These are phyloP conservation scores for Peromyscus maniculatus DNA, from an alignment of 2,113 vertebrate genomes.

Conservation along the genomic window DNA sequence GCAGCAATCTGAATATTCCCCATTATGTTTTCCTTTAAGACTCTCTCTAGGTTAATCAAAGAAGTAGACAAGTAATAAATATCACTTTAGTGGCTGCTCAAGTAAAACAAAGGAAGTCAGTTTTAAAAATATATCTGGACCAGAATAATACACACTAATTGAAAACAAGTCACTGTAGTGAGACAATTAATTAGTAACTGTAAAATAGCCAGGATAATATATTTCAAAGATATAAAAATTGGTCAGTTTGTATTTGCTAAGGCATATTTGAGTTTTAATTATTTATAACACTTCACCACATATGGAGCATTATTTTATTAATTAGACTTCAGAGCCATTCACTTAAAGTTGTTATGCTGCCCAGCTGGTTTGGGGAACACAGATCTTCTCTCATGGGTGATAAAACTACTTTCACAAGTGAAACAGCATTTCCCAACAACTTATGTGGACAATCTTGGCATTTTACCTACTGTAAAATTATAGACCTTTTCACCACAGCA, in stretches of 20 bases:
- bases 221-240: conserved; percentile 77
- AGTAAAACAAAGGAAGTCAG: conserved; percentile 79
- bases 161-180: conserved; percentile 78
- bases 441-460: background rate
- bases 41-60: conserved; percentile 73
- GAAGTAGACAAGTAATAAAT: conserved; percentile 73
- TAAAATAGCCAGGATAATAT: conserved; percentile 74
- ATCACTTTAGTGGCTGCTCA: conserved; percentile 81
- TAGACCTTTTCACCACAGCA: background rate
- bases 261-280: conserved; percentile 80
- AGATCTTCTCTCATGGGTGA: conserved; percentile 33
- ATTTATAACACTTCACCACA: conserved; percentile 75
- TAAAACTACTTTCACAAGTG: conserved; percentile 26
- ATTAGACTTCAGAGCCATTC: conserved; percentile 72
- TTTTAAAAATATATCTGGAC: conserved; percentile 79
- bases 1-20: conserved; percentile 37
- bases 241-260: conserved; percentile 79
- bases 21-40: conserved; percentile 60
- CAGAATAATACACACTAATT: conserved; percentile 78
- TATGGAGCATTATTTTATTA: conserved; percentile 75
- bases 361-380: conserved; percentile 66
- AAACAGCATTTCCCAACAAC: background rate
- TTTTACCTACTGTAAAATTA: conserved; percentile 21
- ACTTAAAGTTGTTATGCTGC: conserved; percentile 50
- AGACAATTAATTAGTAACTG: conserved; percentile 77